A percentile compares a stretch with the other conserved stretches of the same genome.
Evolutionary conservation across 1,140 invertebrate genomes (phyloP).

Genomic region (Habropoda laboriosa): DNA sequence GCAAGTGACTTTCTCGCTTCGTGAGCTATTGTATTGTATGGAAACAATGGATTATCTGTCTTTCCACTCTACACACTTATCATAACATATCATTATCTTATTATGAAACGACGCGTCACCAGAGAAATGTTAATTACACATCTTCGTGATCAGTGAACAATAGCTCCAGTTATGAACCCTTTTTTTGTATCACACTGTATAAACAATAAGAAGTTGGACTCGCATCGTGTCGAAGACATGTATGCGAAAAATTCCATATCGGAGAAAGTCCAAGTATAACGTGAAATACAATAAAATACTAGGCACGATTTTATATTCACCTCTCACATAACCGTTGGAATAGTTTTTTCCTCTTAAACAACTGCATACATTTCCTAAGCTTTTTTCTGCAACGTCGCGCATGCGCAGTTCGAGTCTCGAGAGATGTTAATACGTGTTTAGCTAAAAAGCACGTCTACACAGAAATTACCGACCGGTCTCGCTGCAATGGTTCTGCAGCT

Average conservation of each 20-base stretch:
- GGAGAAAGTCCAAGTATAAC: constrained; percentile 49
- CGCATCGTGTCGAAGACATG: no score
- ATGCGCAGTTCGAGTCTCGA: not conserved
- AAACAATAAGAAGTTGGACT: no score
- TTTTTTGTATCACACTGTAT: no score
- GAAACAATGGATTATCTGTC: no score
- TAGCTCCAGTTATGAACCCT: no score
- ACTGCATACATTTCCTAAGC: not conserved
- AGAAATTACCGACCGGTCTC: constrained; percentile 19
- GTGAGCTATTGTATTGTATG: no score
- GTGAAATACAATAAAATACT: constrained; percentile 45
- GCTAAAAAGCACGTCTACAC: not conserved
- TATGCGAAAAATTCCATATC: constrained; percentile 19
- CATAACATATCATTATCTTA: no score
- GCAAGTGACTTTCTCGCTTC: no score
- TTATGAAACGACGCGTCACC: no score
- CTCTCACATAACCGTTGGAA: constrained; percentile 43
- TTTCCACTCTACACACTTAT: no score
- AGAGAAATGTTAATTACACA: no score
- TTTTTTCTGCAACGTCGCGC: not conserved
- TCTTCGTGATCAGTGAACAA: no score
- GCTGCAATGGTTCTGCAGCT: constrained; percentile 10
- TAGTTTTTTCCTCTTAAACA: constrained; percentile 17
- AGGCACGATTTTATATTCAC: constrained; percentile 53
- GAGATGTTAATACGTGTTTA: constrained; percentile 2